A percentile compares a stretch with the other conserved stretches of the same genome.
These are phyloP conservation scores for Saccopteryx bilineata DNA, from an alignment of 2,113 vertebrate genomes.

Conservation along the genomic window DNA sequence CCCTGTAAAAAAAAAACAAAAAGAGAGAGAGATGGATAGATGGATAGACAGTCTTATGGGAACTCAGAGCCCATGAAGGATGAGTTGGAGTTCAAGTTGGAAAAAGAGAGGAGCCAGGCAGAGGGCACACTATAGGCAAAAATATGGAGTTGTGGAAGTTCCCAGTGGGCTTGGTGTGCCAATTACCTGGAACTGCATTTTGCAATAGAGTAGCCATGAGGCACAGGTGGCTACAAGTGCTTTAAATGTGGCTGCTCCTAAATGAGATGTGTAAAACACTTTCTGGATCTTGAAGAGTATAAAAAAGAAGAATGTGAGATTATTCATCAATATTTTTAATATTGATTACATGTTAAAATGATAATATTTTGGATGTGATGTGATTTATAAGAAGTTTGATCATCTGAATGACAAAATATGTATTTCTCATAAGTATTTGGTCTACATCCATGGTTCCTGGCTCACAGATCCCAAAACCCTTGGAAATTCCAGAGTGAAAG, in stretches of 20 bases:
- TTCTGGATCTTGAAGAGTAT: conserved; percentile 16
- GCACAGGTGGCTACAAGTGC: neutral
- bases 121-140: neutral
- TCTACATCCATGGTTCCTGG: neutral
- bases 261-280: neutral
- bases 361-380: neutral
- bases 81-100: neutral
- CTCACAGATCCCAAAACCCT: neutral
- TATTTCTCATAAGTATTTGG: neutral
- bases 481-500: neutral
- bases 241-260: neutral
- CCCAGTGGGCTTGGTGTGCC: neutral
- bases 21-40: neutral
- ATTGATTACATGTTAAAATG: neutral
- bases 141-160: neutral
- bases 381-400: conserved; percentile 6
- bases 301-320: neutral
- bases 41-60: neutral
- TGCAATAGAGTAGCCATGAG: neutral
- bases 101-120: neutral
- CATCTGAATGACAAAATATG: neutral
- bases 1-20: no score
- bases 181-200: neutral
- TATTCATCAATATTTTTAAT: neutral
- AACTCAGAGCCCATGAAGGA: neutral